Base-by-base conservation (phyloP, 1,140 invertebrate species). In the Charaxes varanes region DNA sequence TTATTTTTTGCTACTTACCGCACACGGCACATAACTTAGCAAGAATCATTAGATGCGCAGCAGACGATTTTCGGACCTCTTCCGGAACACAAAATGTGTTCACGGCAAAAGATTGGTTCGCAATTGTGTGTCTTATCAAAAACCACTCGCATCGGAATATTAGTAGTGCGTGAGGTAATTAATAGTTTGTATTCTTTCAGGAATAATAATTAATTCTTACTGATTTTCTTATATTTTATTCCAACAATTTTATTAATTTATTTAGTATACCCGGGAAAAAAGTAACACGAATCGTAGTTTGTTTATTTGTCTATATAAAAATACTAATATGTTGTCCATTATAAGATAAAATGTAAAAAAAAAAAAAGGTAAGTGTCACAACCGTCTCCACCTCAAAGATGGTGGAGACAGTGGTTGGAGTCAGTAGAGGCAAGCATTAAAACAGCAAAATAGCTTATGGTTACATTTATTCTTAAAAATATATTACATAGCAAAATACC, bases 331-430 rank as follows among this genome's bases (percentile, higher is more conserved):
- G 6, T 26, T 26, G 8, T 26, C 24, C 11, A 4, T 4, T n/a
- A 6, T 26, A 26, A 2, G 2, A 26, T 26, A 4, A 26, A 26
- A n/a, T n/a, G n/a, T n/a, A n/a, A 26, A 12, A 12, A 7, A 2
- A 24, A 26, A 11, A 26, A 43, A 35, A 35, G 17, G 19, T n/a
- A 43, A 27, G 23, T 37, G 41, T 36, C 41, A 44, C 41, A 44
- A 43, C 16, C 23, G 41, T 21, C 31, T 32, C 19, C 35, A 33
- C 13, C 31, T 24, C 31, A 47, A 33, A 37, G 36, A 7, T 30
- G 41, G 32, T 35, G 35, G 41, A 35, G 32, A 43, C 41, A 43
- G 41, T 34, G 8, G 19, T 28, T 32, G 42, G 33, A 18, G 24
- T 36, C 33, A 15, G 15, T 36, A 44, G 33, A 15, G 27, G 16